phyloP scores from a whole-genome alignment of 2,113 vertebrate genomes.

The Rhabdornis inornatus region DNA sequence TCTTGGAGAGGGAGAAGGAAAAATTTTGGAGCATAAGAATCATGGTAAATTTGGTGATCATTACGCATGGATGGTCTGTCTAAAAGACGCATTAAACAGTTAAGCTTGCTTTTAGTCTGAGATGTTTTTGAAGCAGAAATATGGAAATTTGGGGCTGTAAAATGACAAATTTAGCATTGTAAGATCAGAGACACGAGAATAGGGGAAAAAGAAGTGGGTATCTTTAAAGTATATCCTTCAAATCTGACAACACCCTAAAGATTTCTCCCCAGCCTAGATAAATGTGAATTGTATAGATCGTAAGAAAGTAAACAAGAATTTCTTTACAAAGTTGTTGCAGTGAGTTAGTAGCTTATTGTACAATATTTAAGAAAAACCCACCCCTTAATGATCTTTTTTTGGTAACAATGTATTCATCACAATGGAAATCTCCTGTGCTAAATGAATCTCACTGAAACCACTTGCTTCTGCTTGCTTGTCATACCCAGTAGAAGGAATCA shows the following conservation, averaged over 20 bases:
- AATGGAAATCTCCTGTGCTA: neutral
- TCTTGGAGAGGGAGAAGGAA: neutral
- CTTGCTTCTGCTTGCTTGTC: neutral
- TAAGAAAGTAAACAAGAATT: neutral
- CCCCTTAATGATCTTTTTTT: accelerated
- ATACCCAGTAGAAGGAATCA: neutral
- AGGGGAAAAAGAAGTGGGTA: neutral
- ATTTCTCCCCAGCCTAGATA: neutral
- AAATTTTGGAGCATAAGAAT: neutral
- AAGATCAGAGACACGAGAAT: neutral
- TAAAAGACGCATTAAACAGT: neutral
- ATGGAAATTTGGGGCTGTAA: neutral
- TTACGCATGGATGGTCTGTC: neutral
- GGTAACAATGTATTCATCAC: neutral
- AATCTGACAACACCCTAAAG: neutral
- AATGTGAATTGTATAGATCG: neutral
- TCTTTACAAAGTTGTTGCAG: neutral
- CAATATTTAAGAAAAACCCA: neutral
- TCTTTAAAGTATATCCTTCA: neutral
- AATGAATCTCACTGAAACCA: neutral
- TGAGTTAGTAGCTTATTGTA: neutral
- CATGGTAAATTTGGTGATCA: neutral
- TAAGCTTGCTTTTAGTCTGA: neutral
- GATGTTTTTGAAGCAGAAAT: neutral
- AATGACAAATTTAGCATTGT: neutral